Evolutionary conservation across 2,113 vertebrate species (phyloP), one percentile per base, ranked within the genome.

Genomic region (Leptocoma aspasia): DNA sequence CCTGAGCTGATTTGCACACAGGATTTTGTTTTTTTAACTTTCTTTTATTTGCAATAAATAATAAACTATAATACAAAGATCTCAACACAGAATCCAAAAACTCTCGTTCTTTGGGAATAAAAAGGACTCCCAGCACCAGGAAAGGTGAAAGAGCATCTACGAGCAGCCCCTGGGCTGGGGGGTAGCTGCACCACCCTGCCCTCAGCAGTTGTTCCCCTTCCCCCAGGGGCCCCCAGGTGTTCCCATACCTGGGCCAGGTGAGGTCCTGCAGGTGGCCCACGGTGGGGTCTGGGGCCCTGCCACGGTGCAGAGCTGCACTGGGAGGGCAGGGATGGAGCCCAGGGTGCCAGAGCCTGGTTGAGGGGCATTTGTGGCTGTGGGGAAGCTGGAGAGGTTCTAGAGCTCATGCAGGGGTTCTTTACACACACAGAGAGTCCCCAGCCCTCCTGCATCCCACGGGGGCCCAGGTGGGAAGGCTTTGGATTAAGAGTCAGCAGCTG

Each of bases 21-120:
- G 9, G 30, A 5, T 14, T 50, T 27, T 28, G 7, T 33, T 56
- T 59, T 77, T 4, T 42, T 56, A 5, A 61, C 15, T 86, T 53
- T 68, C 33, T 61, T 97, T 97, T 96, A 97, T 95, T 97, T 2
- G 66, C 88, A 97, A 97, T 97, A 97, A 97, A 97, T 97, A 97
- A 94, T 33, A 50, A 13, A 54, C 56, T 93, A 89, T 93, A 82
- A 89, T 94, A 96, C 83, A 97, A 86, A 92, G 89, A 66, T 35
- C 49, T 86, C 53, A 28, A 86, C 56, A 70, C 75, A 93, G 44
- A 89, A 78, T 73, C 47, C 23, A 59, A 69, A 80, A 76, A 75
- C 44, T 70, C 69, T 52, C 0, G 0, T 91, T 90, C 75, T 61
- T 90, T 68, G 86, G 44, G 26, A 91, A 91, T 41, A 52, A 90